Percentiles rank a stretch among this genome's conserved stretches.
Evolutionary conservation across 1,140 invertebrate species (phyloP).

Genomic region (Phenacoccus solenopsis): DNA sequence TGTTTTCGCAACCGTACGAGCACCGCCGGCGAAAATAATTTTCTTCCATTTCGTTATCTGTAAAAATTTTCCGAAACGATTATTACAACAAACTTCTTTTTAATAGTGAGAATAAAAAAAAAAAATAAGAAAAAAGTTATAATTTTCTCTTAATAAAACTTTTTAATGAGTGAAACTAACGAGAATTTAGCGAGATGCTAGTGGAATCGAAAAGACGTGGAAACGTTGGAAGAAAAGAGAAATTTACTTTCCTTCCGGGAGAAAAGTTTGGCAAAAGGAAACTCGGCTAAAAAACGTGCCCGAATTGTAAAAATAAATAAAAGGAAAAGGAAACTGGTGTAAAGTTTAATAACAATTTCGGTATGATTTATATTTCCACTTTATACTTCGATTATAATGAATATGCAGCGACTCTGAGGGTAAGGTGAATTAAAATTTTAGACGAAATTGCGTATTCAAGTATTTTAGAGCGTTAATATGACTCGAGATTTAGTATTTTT

Average conservation of each 20-base stretch:
- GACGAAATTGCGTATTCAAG: no score
- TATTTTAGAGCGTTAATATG: no score
- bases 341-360: conserved; percentile 3
- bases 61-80: not conserved
- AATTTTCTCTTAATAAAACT: conserved; percentile 3
- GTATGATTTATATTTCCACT: not conserved
- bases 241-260: conserved; percentile 1
- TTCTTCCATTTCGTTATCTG: not conserved
- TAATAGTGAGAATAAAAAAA: not conserved
- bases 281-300: not conserved
- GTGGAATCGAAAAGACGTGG: not conserved
- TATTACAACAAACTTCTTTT: conserved; percentile 3
- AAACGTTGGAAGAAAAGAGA: not conserved
- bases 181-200: conserved; percentile 1
- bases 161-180: conserved; percentile 3
- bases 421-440: no score
- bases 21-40: not conserved
- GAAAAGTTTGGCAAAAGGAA: not conserved
- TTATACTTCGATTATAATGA: conserved; percentile 1
- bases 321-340: not conserved
- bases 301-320: conserved; percentile 3
- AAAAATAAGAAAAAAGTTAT: not conserved
- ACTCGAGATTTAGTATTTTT: no score
- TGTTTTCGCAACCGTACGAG: not conserved
- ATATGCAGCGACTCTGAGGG: not conserved